These are phyloP conservation scores for Atethmia centrago DNA, from an alignment of 2,888 invertebrate genomes.

Conservation along the genomic window DNA sequence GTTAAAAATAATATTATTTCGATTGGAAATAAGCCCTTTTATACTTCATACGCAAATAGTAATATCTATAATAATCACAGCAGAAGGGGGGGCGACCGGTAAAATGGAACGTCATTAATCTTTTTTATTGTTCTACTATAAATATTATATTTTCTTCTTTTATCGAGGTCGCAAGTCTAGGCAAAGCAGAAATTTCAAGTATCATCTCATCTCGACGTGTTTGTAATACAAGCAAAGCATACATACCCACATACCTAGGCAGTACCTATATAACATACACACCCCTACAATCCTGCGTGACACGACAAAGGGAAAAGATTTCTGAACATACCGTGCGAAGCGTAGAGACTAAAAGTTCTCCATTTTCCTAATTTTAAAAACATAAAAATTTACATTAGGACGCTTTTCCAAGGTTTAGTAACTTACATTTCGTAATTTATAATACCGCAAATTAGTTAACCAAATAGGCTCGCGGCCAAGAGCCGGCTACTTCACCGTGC, in stretches of 20 bases:
- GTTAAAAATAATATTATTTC: too few species aligned
- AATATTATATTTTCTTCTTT: conserved; percentile 61
- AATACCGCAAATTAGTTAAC: conserved; percentile 63
- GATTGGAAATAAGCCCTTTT: too few species aligned
- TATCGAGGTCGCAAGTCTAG: conserved; percentile 43
- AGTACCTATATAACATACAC: conserved; percentile 26
- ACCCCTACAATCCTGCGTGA: conserved; percentile 37
- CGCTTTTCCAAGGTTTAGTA: conserved; percentile 44
- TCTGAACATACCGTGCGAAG: conserved; percentile 20
- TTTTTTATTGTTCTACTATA: conserved; percentile 58
- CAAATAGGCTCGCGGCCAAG: conserved; percentile 60
- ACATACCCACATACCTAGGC: not conserved
- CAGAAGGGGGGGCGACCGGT: conserved; percentile 31
- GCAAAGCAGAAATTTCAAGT: conserved; percentile 45
- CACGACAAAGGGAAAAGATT: conserved; percentile 44
- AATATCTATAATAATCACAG: conserved; percentile 36
- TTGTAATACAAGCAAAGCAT: conserved; percentile 34
- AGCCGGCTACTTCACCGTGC: conserved; percentile 49
- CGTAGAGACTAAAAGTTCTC: conserved; percentile 6
- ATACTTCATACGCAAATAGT: too few species aligned
- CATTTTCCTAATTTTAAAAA: conserved; percentile 44
- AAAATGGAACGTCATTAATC: conserved; percentile 65
- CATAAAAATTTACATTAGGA: conserved; percentile 50
- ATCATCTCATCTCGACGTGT: conserved; percentile 44
- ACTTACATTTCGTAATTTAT: conserved; percentile 60